A percentile compares a stretch with the other conserved stretches of the same genome.
Evolutionary conservation across 2,888 invertebrate species (phyloP).

Genomic region (Corbicula japonica): DNA sequence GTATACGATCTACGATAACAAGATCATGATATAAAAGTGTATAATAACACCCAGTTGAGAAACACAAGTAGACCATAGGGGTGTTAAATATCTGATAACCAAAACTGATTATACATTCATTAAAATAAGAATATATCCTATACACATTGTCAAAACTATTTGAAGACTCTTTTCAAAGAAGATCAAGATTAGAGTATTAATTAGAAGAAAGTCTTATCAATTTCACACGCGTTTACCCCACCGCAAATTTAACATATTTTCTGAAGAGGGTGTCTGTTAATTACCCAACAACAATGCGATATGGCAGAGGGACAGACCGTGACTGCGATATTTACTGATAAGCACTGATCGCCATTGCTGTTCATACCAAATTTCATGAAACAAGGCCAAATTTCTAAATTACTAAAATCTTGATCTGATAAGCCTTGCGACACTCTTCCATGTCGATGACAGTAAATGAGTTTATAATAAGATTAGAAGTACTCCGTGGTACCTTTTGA

Average conservation of each 20-base stretch:
- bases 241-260: conserved; percentile 28
- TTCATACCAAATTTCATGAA: conserved; percentile 18
- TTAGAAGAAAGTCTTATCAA: conserved; percentile 39
- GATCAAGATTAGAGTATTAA: conserved; percentile 46
- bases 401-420: too few relatives aligned
- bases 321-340: conserved; percentile 1
- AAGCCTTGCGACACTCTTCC: too few relatives aligned
- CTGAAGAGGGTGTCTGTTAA: conserved; percentile 10
- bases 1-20: conserved; percentile 18
- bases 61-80: conserved; percentile 44
- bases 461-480: too few relatives aligned
- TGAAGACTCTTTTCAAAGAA: conserved; percentile 30
- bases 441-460: too few relatives aligned
- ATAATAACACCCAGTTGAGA: background rate
- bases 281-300: conserved; percentile 17
- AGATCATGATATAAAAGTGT: conserved; percentile 18
- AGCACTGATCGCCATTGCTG: background rate
- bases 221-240: conserved; percentile 39
- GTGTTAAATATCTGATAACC: conserved; percentile 54
- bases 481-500: too few relatives aligned
- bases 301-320: conserved; percentile 13
- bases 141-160: conserved; percentile 23
- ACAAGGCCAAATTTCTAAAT: conserved; percentile 12
- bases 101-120: conserved; percentile 43
- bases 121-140: conserved; percentile 59